A percentile compares a stretch with the other conserved stretches of the same genome.
These are phyloP conservation scores for Andrena bicolor DNA, from an alignment of 2,888 invertebrate species.

Conservation along the genomic window DNA sequence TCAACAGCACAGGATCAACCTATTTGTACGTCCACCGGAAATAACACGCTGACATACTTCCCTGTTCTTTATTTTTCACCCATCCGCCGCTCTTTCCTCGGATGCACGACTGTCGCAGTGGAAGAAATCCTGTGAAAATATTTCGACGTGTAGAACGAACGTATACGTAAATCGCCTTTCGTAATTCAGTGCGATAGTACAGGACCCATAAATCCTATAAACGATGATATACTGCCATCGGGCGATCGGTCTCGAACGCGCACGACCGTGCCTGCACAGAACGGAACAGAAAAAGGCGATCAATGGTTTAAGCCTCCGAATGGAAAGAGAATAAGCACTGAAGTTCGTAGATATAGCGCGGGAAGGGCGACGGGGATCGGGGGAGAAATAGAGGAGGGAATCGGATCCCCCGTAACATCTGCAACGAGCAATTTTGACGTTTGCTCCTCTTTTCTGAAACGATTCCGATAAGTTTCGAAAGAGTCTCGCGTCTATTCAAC, in stretches of 20 bases:
- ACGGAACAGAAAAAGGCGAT: slow-evolving; percentile 59
- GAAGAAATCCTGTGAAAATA: slow-evolving; percentile 43
- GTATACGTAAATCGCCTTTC: slow-evolving; percentile 71
- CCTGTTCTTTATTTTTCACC: not conserved
- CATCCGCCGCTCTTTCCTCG: slow-evolving; percentile 11
- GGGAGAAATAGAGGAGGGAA: not conserved
- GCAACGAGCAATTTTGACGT: slow-evolving; percentile 2
- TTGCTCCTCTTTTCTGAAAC: not conserved
- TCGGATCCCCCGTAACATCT: not conserved
- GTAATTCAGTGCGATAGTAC: slow-evolving; percentile 74
- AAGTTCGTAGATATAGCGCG: slow-evolving; percentile 10
- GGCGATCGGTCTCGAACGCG: slow-evolving; percentile 48
- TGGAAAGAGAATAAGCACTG: slow-evolving; percentile 46
- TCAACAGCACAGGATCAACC: slow-evolving; percentile 46
- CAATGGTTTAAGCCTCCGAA: slow-evolving; percentile 62
- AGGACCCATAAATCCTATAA: slow-evolving; percentile 72
- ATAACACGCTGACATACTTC: slow-evolving; percentile 56
- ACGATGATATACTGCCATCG: slow-evolving; percentile 71
- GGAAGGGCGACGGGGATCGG: not conserved
- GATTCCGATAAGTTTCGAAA: not conserved
- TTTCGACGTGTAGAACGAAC: slow-evolving; percentile 39
- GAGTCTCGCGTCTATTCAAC: not conserved
- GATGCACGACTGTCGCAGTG: slow-evolving; percentile 13
- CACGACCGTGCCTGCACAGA: slow-evolving; percentile 12
- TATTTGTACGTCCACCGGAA: slow-evolving; percentile 47